A percentile compares a stretch with the other conserved stretches of the same genome.
phyloP scores from a whole-genome alignment of 1,140 invertebrate genomes.

The Dreissena polymorpha region DNA sequence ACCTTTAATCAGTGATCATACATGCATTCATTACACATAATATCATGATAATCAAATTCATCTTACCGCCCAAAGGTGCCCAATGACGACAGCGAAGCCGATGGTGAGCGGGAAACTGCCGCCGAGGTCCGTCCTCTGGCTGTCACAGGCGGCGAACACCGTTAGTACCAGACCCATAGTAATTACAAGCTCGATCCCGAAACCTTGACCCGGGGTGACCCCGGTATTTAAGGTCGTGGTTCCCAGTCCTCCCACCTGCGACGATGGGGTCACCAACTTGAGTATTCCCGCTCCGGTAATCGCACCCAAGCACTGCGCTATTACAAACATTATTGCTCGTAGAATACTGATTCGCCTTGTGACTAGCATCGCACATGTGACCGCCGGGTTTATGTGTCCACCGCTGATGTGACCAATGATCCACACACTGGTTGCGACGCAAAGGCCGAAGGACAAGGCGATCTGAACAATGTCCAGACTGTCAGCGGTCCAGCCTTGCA shows the following conservation, averaged over 20 bases:
- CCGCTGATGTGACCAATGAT: slow-evolving; percentile 90
- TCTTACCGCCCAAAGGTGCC: slow-evolving; percentile 88
- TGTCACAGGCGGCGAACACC: slow-evolving; percentile 92
- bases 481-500: slow-evolving; percentile 58
- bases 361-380: slow-evolving; percentile 87
- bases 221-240: slow-evolving; percentile 79
- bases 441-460: slow-evolving; percentile 73
- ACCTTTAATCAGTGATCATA: too few species aligned
- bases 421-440: slow-evolving; percentile 77
- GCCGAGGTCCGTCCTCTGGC: slow-evolving; percentile 87
- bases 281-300: slow-evolving; percentile 88
- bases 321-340: slow-evolving; percentile 72
- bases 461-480: slow-evolving; percentile 60
- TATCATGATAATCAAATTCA: not conserved
- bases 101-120: slow-evolving; percentile 95
- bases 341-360: slow-evolving; percentile 75
- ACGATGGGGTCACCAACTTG: slow-evolving; percentile 81
- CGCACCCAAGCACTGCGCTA: slow-evolving; percentile 84
- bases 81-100: slow-evolving; percentile 86
- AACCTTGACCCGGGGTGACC: slow-evolving; percentile 82
- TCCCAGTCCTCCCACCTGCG: slow-evolving; percentile 83
- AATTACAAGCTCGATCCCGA: slow-evolving; percentile 91
- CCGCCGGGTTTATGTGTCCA: slow-evolving; percentile 94
- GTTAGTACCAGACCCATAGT: slow-evolving; percentile 94
- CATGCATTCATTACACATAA: not conserved